Percentiles rank a stretch among this genome's conserved stretches.
Conservation (phyloP, 2,113 vertebrate species). For the Okapia johnstoni region DNA sequence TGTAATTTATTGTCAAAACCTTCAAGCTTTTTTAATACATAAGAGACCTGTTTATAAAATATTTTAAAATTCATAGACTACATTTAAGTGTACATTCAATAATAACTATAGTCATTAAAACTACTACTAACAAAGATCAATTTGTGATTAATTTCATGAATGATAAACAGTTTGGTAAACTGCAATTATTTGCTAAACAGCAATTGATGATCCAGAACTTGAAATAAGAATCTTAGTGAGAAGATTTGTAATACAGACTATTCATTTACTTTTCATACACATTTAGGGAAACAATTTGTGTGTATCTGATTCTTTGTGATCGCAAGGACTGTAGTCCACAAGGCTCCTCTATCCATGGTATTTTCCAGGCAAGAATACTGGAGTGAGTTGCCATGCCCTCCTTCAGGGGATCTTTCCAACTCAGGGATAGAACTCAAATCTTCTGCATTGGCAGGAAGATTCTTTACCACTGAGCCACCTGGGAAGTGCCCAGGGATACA, state of each 20-base stretch:
- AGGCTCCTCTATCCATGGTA: not conserved
- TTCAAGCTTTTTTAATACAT: not conserved
- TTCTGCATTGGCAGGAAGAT: not conserved
- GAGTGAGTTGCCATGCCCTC: not conserved
- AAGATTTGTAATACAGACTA: not conserved
- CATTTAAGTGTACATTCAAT: not conserved
- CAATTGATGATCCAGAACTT: not conserved
- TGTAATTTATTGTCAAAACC: not conserved
- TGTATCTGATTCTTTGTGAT: not conserved
- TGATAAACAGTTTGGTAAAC: not conserved
- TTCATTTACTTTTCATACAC: not conserved
- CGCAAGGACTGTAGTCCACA: not conserved
- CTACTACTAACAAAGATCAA: not conserved
- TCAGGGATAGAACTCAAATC: not conserved
- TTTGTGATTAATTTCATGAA: not conserved
- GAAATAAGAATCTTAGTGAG: not conserved
- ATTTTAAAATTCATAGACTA: not conserved
- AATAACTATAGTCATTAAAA: not conserved
- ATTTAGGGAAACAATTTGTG: not conserved
- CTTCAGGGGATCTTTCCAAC: not conserved
- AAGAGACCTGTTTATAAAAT: not conserved
- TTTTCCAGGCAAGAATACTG: not conserved
- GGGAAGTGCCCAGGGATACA: not conserved
- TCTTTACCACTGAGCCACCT: not conserved
- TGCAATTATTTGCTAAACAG: not conserved